phyloP scores from a whole-genome alignment of 2,113 vertebrate species.

The Lagenorhynchus albirostris region DNA sequence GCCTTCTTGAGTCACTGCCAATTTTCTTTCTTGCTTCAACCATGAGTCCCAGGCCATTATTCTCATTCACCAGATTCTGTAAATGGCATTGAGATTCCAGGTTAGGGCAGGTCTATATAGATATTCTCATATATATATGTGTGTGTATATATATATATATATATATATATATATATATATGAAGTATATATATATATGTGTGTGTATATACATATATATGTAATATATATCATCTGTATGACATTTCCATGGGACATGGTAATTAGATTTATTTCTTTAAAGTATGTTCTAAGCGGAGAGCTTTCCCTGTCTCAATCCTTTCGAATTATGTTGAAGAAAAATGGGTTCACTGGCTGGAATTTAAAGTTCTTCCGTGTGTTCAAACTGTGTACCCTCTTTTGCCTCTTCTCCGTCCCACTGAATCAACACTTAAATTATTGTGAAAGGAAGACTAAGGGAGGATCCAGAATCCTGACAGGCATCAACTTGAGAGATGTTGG shows the following conservation, averaged over 20 bases:
- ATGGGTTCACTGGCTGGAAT: neutral
- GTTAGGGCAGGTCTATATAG: neutral
- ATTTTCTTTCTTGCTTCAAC: neutral
- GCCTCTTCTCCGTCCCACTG: neutral
- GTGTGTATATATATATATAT: neutral
- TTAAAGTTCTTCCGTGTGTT: neutral
- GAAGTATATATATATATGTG: neutral
- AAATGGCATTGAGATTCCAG: neutral
- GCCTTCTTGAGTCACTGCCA: neutral
- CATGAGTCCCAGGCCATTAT: neutral
- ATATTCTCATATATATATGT: neutral
- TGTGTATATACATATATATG: neutral
- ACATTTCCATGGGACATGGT: neutral
- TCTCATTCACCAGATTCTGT: neutral
- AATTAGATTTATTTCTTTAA: neutral
- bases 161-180: neutral
- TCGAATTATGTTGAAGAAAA: neutral
- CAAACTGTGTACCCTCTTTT: neutral
- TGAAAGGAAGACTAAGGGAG: neutral
- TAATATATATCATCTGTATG: neutral
- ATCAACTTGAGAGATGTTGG: neutral
- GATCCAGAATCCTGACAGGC: neutral
- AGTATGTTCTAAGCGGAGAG: neutral
- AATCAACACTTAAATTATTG: neutral
- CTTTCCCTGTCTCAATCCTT: neutral